Conservation (phyloP, 2,113 vertebrate genomes). For the Spermophilus dauricus region DNA sequence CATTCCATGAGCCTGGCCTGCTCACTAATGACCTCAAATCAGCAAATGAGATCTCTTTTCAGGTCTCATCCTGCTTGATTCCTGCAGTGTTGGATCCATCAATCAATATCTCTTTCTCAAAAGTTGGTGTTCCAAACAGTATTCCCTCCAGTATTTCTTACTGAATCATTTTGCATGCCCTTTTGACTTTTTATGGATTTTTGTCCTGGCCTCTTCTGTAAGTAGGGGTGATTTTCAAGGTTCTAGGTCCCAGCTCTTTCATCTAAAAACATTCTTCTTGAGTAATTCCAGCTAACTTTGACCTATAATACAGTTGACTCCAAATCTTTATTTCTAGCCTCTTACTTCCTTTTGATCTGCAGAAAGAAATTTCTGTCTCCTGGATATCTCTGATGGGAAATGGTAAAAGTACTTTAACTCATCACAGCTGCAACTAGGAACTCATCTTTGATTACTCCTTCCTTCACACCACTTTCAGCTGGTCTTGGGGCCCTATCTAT, state of each 20-base stretch:
- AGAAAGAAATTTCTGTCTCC: background rate
- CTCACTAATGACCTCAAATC: background rate
- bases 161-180: background rate
- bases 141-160: background rate
- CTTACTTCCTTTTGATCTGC: background rate
- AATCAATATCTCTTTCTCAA: background rate
- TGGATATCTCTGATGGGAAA: background rate
- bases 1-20: background rate
- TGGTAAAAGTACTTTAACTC: background rate
- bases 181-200: background rate
- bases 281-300: background rate
- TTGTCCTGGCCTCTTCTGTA: background rate
- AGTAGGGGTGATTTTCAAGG: background rate
- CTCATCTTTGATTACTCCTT: background rate
- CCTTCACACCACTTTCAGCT: background rate
- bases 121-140: background rate
- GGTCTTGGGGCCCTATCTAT: background rate
- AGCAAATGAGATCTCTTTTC: background rate
- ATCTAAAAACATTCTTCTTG: background rate
- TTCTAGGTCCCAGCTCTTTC: background rate
- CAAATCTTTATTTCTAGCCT: background rate
- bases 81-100: background rate
- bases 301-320: background rate
- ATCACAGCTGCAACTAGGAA: background rate
- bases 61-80: background rate